Evolutionary conservation across 2,888 invertebrate species (phyloP).

Genomic region (Megaustenia siamemsis): DNA sequence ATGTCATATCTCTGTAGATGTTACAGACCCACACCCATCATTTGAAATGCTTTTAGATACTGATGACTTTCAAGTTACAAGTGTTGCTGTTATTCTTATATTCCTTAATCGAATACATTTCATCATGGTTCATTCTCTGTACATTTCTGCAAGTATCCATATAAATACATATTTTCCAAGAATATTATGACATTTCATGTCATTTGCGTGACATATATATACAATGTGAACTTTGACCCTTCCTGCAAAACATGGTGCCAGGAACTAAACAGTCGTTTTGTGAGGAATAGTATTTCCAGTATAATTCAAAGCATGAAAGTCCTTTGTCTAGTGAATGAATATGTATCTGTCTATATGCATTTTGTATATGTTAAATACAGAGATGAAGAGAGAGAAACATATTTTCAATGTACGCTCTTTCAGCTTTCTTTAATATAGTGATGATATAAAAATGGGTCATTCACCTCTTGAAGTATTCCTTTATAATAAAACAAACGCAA

Average conservation of each 20-base stretch:
- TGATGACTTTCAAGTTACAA: constrained; percentile 5
- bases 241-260: constrained; percentile 14
- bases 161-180: not conserved
- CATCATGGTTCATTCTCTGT: not conserved
- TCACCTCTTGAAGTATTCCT: no score
- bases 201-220: not conserved
- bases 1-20: constrained; percentile 19
- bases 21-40: constrained; percentile 36
- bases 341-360: no score
- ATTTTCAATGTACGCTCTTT: no score
- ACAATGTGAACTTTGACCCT: constrained; percentile 7
- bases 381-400: no score
- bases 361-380: no score
- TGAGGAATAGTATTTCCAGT: not conserved
- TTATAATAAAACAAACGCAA: no score
- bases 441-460: no score
- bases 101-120: constrained; percentile 1
- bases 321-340: not conserved
- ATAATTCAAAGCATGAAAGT: constrained; percentile 4
- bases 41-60: constrained; percentile 6
- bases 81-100: constrained; percentile 39
- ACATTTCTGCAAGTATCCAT: constrained; percentile 17
- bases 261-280: not conserved
- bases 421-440: no score
- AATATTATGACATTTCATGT: constrained; percentile 5